A percentile compares a stretch with the other conserved stretches of the same genome.
Conservation (phyloP, 2,113 vertebrate genomes). For the Pachypanchax playfairii region DNA sequence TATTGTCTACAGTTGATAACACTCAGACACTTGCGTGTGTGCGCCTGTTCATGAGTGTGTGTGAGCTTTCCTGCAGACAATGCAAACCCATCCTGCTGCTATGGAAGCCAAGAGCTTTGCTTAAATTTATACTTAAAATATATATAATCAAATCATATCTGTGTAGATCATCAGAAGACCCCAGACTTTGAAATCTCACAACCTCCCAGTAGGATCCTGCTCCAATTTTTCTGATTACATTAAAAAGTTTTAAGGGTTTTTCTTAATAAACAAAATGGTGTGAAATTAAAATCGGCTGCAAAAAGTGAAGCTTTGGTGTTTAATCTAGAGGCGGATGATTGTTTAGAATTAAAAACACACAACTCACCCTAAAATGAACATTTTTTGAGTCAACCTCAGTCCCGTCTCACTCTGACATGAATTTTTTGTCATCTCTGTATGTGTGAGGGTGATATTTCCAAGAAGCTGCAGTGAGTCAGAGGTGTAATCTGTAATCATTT, state of each 20-base stretch:
- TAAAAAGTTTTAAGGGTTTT: too few species aligned
- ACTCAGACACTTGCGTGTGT: constrained; percentile 61
- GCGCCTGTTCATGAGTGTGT: constrained; percentile 23
- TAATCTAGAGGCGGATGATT: not conserved
- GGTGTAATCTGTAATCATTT: constrained; percentile 59
- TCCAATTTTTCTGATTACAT: too few species aligned
- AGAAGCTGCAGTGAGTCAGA: constrained; percentile 65
- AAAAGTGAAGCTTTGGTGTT: too few species aligned
- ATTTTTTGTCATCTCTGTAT: constrained; percentile 32
- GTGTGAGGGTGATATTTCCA: constrained; percentile 61
- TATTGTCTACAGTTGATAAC: constrained; percentile 77
- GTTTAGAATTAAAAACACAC: not conserved
- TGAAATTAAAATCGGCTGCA: too few species aligned
- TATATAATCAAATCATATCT: too few species aligned
- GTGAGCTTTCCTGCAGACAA: constrained; percentile 57
- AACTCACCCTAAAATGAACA: not conserved
- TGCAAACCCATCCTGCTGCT: constrained; percentile 58
- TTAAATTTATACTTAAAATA: too few species aligned
- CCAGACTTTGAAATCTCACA: too few species aligned
- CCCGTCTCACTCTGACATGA: constrained; percentile 25
- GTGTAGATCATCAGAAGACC: too few species aligned
- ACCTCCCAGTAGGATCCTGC: too few species aligned
- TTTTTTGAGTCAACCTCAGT: constrained; percentile 13
- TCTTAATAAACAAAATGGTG: too few species aligned
- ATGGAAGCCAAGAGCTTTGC: constrained; percentile 41